Conservation (phyloP, 2,797 vertebrate species). For the Ctenopoma kingsleyae region DNA sequence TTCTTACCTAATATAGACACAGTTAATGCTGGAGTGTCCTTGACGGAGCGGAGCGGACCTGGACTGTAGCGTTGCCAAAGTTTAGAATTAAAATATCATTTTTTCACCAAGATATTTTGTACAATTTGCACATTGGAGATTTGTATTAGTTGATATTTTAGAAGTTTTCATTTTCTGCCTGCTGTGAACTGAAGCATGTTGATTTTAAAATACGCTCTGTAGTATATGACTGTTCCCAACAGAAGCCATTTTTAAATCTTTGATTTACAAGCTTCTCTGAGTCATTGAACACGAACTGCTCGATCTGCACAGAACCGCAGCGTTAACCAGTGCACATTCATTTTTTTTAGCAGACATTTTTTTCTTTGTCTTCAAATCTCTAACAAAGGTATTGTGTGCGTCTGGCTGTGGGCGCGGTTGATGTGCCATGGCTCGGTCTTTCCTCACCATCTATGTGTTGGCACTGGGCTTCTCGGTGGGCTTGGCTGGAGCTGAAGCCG, state of each 20-base stretch:
- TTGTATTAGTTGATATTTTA: neutral
- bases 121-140: neutral
- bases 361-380: conserved; percentile 10
- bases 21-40: conserved; percentile 61
- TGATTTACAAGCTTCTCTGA: conserved; percentile 34
- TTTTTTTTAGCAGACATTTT: neutral
- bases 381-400: conserved; percentile 38
- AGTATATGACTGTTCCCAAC: conserved; percentile 34
- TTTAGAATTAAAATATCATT: conserved; percentile 66
- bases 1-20: conserved; percentile 78
- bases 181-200: conserved; percentile 13
- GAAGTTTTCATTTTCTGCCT: neutral
- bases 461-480: conserved; percentile 35
- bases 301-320: conserved; percentile 20
- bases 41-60: conserved; percentile 35
- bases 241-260: conserved; percentile 77
- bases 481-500: conserved; percentile 40
- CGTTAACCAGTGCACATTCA: neutral
- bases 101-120: neutral
- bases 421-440: conserved; percentile 41
- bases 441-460: conserved; percentile 37
- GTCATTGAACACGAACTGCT: conserved; percentile 29
- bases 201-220: conserved; percentile 13
- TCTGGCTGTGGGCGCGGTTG: conserved; percentile 34
- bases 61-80: conserved; percentile 62